phyloP scores from a whole-genome alignment of 2,113 vertebrate genomes.

The Nerophis lumbriciformis region DNA sequence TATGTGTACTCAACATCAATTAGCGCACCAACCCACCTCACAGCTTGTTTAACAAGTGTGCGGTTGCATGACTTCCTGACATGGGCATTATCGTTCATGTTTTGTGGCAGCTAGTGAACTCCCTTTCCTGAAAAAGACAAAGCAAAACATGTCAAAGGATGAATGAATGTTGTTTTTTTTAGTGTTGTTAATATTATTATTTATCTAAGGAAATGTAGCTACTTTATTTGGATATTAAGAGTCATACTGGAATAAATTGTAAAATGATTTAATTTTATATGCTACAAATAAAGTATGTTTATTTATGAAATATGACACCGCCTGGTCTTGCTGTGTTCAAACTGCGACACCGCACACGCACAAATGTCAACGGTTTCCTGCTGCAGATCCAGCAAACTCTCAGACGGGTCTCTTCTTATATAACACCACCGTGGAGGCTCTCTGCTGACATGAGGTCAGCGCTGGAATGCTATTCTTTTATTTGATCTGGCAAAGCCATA shows the following conservation, averaged over 20 bases:
- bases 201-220: constrained; percentile 94
- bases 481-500: constrained; percentile 80
- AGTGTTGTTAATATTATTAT: constrained; percentile 85
- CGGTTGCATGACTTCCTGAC: constrained; percentile 79
- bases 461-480: constrained; percentile 75
- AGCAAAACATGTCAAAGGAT: constrained; percentile 88
- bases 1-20: constrained; percentile 61
- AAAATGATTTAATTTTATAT: constrained; percentile 99
- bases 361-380: constrained; percentile 41
- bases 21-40: constrained; percentile 55
- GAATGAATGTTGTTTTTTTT: constrained; percentile 78
- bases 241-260: constrained; percentile 99
- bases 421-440: constrained; percentile 47
- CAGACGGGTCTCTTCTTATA: constrained; percentile 53
- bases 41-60: constrained; percentile 61
- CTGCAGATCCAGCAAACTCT: constrained; percentile 36
- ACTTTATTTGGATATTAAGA: constrained; percentile 83
- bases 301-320: constrained; percentile 89
- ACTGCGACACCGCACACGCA: neutral
- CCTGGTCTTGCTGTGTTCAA: constrained; percentile 32
- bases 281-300: constrained; percentile 93
- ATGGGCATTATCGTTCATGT: constrained; percentile 82
- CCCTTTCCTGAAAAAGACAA: constrained; percentile 72
- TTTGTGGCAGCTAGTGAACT: constrained; percentile 90
- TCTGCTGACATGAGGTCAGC: constrained; percentile 44